phyloP scores from a whole-genome alignment of 35 echinoderm and acorn worm genomes.

The Apostichopus parvimensis region DNA sequence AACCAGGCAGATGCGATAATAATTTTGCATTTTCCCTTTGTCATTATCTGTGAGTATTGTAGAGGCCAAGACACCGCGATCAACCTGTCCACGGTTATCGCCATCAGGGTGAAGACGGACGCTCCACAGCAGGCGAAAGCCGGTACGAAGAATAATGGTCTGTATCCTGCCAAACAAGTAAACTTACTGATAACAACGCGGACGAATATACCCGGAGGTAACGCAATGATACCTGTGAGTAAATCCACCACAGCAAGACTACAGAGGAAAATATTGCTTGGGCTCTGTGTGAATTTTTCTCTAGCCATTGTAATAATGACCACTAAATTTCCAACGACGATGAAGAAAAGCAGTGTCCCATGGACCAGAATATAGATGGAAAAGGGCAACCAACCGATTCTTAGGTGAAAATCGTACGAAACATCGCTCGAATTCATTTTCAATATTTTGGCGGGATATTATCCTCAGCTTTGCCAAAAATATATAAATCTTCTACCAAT shows the following conservation, averaged over 20 bases:
- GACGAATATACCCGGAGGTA: conserved; percentile 31
- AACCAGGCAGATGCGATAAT: not conserved
- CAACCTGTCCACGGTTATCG: not conserved
- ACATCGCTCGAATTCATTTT: conserved; percentile 17
- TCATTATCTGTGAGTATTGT: not conserved
- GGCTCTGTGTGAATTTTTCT: not conserved
- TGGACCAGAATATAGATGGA: conserved; percentile 8
- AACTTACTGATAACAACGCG: not conserved
- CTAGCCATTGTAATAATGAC: conserved; percentile 47
- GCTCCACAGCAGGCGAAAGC: not conserved
- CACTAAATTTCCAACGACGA: conserved; percentile 47
- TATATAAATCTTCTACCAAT: no score
- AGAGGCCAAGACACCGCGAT: conserved; percentile 9
- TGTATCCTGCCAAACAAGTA: not conserved
- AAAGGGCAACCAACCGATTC: not conserved
- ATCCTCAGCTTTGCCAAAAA: no score
- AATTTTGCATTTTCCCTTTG: not conserved
- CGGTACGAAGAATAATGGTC: conserved; percentile 19
- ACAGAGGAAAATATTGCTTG: conserved; percentile 11
- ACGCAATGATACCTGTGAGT: conserved; percentile 39
- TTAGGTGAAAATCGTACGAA: conserved; percentile 4
- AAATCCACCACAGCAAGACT: conserved; percentile 64
- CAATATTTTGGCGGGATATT: no score
- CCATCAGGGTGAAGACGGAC: not conserved
- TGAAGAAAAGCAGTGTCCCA: not conserved